A percentile compares a stretch with the other conserved stretches of the same genome.
These are phyloP conservation scores for Rotaria macrura DNA, from an alignment of 2,888 invertebrate species.

Conservation along the genomic window DNA sequence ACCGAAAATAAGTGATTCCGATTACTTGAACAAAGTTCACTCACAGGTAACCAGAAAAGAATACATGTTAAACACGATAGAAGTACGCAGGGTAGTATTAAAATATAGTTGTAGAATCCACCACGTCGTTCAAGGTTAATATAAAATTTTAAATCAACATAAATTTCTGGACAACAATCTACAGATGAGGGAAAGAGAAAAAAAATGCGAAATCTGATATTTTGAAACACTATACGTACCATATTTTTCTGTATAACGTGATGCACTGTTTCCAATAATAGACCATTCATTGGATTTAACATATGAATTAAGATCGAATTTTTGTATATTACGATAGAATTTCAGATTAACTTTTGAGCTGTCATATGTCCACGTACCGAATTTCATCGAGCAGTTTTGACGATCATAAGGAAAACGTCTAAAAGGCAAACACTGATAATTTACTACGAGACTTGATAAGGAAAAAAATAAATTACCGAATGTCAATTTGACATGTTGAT, in stretches of 20 bases:
- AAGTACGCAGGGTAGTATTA: conserved; percentile 50
- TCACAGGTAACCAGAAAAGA: conserved; percentile 48
- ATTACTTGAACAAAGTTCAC: too few species aligned
- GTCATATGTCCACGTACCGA: conserved; percentile 41
- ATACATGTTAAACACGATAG: conserved; percentile 49
- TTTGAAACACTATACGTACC: background rate
- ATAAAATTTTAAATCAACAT: conserved; percentile 27
- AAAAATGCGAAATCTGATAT: background rate
- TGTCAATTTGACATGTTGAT: conserved; percentile 37
- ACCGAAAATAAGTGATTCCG: too few species aligned
- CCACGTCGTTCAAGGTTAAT: conserved; percentile 30
- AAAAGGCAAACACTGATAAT: background rate
- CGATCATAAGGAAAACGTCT: conserved; percentile 37
- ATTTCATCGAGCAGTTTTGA: conserved; percentile 36
- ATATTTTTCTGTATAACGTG: conserved; percentile 24
- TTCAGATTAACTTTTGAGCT: conserved; percentile 37
- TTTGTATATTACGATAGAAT: conserved; percentile 34
- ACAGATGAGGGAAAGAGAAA: too few species aligned
- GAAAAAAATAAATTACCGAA: conserved; percentile 11
- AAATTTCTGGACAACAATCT: conserved; percentile 10
- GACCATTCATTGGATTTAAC: conserved; percentile 49
- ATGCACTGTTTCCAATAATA: conserved; percentile 37
- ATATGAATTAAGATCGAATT: conserved; percentile 40
- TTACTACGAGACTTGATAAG: background rate
- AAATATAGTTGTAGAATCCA: conserved; percentile 48